A percentile compares a stretch with the other conserved stretches of the same genome.
Conservation (phyloP, 2,797 vertebrate genomes). For the Anas georgica region DNA sequence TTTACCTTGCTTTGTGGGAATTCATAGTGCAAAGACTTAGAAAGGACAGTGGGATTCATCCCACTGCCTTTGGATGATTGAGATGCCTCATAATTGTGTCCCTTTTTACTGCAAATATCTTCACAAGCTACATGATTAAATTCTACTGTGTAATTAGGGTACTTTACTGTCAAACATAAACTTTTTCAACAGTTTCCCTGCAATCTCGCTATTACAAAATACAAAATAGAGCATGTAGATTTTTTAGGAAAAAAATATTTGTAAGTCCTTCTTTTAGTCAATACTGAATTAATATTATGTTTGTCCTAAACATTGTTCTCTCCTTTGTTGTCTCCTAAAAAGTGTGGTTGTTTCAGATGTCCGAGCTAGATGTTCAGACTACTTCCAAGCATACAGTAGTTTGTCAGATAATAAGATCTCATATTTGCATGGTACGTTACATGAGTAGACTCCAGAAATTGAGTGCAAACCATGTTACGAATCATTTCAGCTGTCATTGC, state of each 20-base stretch:
- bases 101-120: constrained; percentile 2
- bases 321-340: constrained; percentile 35
- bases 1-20: background rate
- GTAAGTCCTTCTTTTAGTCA: constrained; percentile 30
- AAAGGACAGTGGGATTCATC: background rate
- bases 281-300: constrained; percentile 11
- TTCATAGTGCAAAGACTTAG: background rate
- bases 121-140: background rate
- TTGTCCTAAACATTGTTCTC: constrained; percentile 10
- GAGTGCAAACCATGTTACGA: background rate
- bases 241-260: constrained; percentile 17
- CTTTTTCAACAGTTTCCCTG: constrained; percentile 25
- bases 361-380: background rate
- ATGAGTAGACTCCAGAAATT: background rate
- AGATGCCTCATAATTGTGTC: background rate
- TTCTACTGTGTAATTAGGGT: background rate
- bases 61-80: background rate
- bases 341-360: constrained; percentile 26
- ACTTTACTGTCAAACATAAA: constrained; percentile 14
- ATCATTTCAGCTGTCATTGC: constrained; percentile 15
- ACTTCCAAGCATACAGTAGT: constrained; percentile 3
- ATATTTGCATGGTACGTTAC: background rate
- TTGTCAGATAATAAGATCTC: background rate
- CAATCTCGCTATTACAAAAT: background rate
- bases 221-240: background rate